phyloP scores from a whole-genome alignment of 2,888 invertebrate genomes.

The Pollenia labialis region DNA sequence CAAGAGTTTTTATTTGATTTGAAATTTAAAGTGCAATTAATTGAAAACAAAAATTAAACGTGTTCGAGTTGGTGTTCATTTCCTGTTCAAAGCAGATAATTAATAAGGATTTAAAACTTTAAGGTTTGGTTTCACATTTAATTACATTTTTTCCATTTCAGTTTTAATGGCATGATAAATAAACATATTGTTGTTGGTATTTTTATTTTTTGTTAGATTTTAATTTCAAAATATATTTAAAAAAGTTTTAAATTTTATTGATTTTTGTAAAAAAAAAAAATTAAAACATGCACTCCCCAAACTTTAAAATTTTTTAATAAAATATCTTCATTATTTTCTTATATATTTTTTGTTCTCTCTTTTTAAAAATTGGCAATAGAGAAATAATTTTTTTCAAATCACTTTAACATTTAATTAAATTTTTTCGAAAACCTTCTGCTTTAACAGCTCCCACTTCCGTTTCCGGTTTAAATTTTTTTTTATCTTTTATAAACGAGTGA shows the following conservation, averaged over 20 bases:
- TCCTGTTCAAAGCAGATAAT: neutral
- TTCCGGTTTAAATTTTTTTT: slow-evolving; percentile 50
- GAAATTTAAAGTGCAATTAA: slow-evolving; percentile 18
- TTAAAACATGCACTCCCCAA: neutral
- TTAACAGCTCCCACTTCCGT: slow-evolving; percentile 59
- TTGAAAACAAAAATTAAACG: neutral
- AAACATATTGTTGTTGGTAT: slow-evolving; percentile 56
- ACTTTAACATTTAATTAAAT: slow-evolving; percentile 51
- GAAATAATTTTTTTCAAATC: neutral
- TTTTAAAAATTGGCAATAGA: too few species aligned
- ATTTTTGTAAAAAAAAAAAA: slow-evolving; percentile 6
- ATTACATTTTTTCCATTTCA: slow-evolving; percentile 70
- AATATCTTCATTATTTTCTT: slow-evolving; percentile 27
- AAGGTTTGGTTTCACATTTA: slow-evolving; percentile 22
- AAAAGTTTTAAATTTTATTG: slow-evolving; percentile 11
- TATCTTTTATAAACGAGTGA: neutral
- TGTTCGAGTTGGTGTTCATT: neutral
- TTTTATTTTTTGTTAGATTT: neutral
- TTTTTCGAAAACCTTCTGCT: slow-evolving; percentile 22
- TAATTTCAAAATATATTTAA: neutral
- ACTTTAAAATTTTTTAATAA: slow-evolving; percentile 3
- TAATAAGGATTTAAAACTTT: too few species aligned
- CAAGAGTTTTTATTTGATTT: neutral
- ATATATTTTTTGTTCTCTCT: neutral
- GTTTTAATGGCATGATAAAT: slow-evolving; percentile 61